Percentiles rank a stretch among this genome's conserved stretches.
phyloP scores from a whole-genome alignment of 2,888 invertebrate genomes.

The Norana najaformis region DNA sequence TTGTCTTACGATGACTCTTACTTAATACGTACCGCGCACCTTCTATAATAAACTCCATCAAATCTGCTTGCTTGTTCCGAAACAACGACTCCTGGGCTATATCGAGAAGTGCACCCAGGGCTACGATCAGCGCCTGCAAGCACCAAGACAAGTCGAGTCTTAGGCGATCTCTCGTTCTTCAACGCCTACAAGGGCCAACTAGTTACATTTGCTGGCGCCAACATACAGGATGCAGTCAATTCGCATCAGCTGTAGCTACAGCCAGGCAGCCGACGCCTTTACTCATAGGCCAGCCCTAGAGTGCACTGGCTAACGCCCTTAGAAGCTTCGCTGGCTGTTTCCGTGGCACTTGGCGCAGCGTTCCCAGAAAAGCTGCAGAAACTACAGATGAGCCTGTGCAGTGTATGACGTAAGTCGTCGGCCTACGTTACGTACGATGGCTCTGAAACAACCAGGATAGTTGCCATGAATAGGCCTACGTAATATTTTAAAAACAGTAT shows the following conservation, averaged over 20 bases:
- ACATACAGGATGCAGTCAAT: background rate
- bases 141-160: background rate
- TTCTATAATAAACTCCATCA: background rate
- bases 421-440: background rate
- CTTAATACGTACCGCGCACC: background rate
- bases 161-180: background rate
- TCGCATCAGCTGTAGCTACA: background rate
- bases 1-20: background rate
- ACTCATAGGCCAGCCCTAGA: background rate
- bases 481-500: background rate
- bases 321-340: background rate
- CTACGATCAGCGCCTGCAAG: background rate
- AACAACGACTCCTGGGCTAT: background rate
- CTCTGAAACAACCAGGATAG: background rate
- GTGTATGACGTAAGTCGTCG: background rate
- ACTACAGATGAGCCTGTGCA: background rate
- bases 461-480: constrained; percentile 6
- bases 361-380: constrained; percentile 13
- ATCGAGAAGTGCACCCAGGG: background rate
- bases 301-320: constrained; percentile 3
- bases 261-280: background rate
- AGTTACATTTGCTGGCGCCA: background rate
- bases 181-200: background rate
- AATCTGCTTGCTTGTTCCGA: background rate
- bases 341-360: background rate